phyloP scores from a whole-genome alignment of 2,797 vertebrate genomes.

The Podargus strigoides region DNA sequence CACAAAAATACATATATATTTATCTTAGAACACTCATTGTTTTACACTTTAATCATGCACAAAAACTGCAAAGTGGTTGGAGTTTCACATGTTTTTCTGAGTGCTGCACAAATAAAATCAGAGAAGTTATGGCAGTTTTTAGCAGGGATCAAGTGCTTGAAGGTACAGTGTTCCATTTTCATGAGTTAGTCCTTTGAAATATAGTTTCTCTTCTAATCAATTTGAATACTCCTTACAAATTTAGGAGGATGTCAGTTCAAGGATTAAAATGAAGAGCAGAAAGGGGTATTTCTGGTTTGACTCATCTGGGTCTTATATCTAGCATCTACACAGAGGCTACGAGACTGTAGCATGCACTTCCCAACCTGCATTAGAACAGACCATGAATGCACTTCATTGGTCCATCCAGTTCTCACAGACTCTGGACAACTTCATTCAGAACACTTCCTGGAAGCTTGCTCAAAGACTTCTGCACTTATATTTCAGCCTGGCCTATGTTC shows the following conservation, averaged over 20 bases:
- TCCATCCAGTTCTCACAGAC: neutral
- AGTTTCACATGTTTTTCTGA: slow-evolving; percentile 18
- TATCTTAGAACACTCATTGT: slow-evolving; percentile 24
- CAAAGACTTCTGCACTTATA: neutral
- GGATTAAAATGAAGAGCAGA: neutral
- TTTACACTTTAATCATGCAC: slow-evolving; percentile 21
- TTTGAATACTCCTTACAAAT: neutral
- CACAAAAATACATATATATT: neutral
- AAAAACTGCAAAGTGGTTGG: neutral
- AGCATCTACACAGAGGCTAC: neutral
- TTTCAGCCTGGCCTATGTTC: neutral
- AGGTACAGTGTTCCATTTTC: neutral
- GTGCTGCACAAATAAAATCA: slow-evolving; percentile 39
- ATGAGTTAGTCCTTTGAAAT: neutral
- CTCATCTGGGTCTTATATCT: neutral
- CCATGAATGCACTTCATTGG: neutral
- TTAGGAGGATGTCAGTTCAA: neutral
- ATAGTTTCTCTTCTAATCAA: neutral
- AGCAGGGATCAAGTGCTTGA: neutral
- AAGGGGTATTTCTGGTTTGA: neutral
- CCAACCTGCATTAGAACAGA: neutral
- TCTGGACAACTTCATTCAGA: neutral
- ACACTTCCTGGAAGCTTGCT: neutral
- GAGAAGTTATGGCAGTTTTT: neutral
- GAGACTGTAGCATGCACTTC: neutral